These are phyloP conservation scores for Tridacna crocea DNA, from an alignment of 2,888 invertebrate species.

Conservation along the genomic window DNA sequence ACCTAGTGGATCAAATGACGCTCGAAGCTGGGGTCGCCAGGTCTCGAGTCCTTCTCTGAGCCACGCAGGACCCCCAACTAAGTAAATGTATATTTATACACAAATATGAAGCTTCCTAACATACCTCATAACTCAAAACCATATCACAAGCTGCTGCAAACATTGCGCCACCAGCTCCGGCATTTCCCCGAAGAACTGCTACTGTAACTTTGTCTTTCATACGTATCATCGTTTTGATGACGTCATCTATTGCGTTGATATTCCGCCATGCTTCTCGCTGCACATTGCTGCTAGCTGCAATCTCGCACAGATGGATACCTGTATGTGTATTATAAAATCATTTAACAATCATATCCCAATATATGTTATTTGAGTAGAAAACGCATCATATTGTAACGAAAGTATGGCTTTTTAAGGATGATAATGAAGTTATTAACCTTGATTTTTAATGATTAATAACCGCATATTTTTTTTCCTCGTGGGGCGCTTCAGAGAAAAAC, in stretches of 20 bases:
- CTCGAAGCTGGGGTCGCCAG: no score
- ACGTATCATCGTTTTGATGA: conserved; percentile 43
- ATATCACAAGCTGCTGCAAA: conserved; percentile 45
- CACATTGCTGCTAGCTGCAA: conserved; percentile 31
- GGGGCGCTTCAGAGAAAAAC: no score
- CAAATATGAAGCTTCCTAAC: no score
- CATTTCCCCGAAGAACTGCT: conserved; percentile 37
- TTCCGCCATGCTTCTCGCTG: conserved; percentile 40
- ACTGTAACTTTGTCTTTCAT: conserved; percentile 45
- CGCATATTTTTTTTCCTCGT: no score
- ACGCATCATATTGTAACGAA: no score
- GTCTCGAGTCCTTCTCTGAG: no score
- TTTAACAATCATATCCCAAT: background rate
- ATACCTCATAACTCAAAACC: conserved; percentile 35
- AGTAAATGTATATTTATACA: no score
- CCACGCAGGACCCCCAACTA: no score
- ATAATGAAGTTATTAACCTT: no score
- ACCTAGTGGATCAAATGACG: no score
- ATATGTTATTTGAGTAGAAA: background rate
- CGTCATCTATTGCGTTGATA: conserved; percentile 52
- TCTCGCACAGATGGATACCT: conserved; percentile 38
- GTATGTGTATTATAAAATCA: background rate
- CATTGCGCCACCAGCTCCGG: conserved; percentile 54
- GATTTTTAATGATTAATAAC: no score
- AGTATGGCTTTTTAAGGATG: no score